Base-by-base conservation (phyloP, 2,113 vertebrate species). In the Brevimyrus niger region DNA sequence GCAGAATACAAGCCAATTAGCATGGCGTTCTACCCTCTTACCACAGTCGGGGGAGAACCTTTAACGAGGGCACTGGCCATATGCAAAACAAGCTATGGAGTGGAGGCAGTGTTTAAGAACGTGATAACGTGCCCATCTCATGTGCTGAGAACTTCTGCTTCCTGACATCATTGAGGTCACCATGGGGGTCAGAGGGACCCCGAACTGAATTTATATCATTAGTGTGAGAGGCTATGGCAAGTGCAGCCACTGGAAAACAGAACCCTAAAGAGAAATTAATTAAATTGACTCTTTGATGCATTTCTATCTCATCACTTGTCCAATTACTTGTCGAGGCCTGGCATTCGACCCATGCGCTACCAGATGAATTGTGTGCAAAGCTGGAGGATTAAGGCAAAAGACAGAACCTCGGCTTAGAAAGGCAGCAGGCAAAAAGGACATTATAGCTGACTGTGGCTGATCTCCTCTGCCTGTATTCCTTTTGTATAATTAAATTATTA, bases 301-400 rank as follows among this genome's bases (percentile, higher is more conserved):
- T 93, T 93, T 86, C 85, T 89, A 90, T 89, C 85, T 86, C 88
- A 88, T 95, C 94, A 92, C 90, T 95, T 94, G 92, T 95, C 94
- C 91, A 95, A 93, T 94, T 92, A 91, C 91, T 92, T 92, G 89
- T 89, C 90, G 42, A 88, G 91, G 90, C 82, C 90, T 90, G 87
- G 51, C 90, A 73, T 92, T 93, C 94, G 94, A 94, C 93, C 93
- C 84, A 88, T 27, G 91, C 89, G 91, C 92, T 93, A 91, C 88
- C 89, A 89, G 86, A 90, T 90, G 91, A 91, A 87, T 93, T 93
- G 89, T 92, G 83, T 90, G 92, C 86, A 84, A 90, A 89, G 83
- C 38, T 50, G 90, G 76, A 48, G 86, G 87, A 91, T 93, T 76
- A 88, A 50, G 87, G 88, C 80, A 35, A 65, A 55, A 90, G 31